Percentiles rank a stretch among this genome's conserved stretches.
Conservation (phyloP, 2,797 vertebrate genomes). For the Enteromius treurensis region DNA sequence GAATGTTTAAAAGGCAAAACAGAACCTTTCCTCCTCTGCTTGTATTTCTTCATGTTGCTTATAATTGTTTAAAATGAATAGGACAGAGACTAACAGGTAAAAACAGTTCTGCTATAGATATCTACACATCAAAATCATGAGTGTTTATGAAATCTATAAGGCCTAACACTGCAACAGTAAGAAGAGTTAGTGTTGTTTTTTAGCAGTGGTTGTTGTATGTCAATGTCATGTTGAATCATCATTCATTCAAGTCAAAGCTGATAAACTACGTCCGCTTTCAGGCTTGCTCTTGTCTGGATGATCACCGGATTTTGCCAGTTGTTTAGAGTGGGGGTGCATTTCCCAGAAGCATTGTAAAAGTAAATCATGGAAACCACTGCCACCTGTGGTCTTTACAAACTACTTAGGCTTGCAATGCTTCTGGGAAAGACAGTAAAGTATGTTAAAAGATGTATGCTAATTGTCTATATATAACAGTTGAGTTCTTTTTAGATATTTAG, state of each 20-base stretch:
- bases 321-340: background rate
- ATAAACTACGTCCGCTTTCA: background rate
- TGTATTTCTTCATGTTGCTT: conserved; percentile 7
- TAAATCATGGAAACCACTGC: background rate
- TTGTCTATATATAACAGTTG: too few relatives aligned
- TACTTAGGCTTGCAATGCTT: background rate
- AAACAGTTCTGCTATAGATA: background rate
- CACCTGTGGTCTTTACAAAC: background rate
- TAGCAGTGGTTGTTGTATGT: background rate
- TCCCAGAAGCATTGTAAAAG: conserved; percentile 8
- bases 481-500: background rate
- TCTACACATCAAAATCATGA: background rate
- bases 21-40: background rate
- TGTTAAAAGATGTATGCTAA: too few relatives aligned
- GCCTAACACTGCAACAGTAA: background rate
- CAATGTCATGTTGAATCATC: background rate
- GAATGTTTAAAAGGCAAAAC: background rate
- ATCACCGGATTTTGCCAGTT: background rate
- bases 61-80: background rate
- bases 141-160: background rate
- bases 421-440: background rate
- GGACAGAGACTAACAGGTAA: background rate
- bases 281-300: background rate
- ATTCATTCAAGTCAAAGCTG: background rate
- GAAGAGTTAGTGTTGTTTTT: background rate